These are phyloP conservation scores for Phaethornis superciliosus DNA, from an alignment of 2,113 vertebrate genomes.

Conservation along the genomic window DNA sequence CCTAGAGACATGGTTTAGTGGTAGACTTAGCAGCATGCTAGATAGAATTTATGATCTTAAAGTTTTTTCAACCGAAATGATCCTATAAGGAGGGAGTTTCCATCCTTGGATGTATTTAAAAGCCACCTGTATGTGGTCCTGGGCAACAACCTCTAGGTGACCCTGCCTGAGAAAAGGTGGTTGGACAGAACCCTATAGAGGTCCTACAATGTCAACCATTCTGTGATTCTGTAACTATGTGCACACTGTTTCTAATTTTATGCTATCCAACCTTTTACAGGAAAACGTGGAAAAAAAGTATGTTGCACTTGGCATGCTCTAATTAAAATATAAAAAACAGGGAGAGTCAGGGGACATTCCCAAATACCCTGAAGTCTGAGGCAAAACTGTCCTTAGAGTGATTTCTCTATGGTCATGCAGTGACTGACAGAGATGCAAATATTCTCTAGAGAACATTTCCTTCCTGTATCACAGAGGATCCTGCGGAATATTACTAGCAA, in stretches of 20 bases:
- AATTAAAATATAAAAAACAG: neutral
- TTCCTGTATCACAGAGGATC: neutral
- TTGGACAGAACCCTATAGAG: neutral
- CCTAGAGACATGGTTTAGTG: too few species aligned
- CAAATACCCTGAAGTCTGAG: neutral
- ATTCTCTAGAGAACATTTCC: neutral
- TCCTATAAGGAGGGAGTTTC: neutral
- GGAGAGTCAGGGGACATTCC: neutral
- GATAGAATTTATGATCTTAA: too few species aligned
- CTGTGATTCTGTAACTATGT: neutral
- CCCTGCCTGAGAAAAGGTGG: neutral
- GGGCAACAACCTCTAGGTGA: neutral
- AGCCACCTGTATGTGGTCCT: neutral
- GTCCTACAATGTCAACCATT: neutral
- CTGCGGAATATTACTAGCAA: neutral
- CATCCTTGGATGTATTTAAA: neutral
- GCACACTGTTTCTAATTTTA: neutral
- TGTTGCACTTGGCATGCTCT: neutral
- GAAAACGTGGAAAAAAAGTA: neutral
- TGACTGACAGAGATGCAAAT: neutral
- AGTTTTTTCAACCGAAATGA: too few species aligned
- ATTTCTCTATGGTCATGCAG: neutral
- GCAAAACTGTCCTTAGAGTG: neutral
- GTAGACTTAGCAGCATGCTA: too few species aligned
- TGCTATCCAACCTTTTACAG: neutral